Evolutionary conservation across 1,140 invertebrate species (phyloP), one percentile per base, ranked within the genome.

Genomic region (Frieseomelitta varia): DNA sequence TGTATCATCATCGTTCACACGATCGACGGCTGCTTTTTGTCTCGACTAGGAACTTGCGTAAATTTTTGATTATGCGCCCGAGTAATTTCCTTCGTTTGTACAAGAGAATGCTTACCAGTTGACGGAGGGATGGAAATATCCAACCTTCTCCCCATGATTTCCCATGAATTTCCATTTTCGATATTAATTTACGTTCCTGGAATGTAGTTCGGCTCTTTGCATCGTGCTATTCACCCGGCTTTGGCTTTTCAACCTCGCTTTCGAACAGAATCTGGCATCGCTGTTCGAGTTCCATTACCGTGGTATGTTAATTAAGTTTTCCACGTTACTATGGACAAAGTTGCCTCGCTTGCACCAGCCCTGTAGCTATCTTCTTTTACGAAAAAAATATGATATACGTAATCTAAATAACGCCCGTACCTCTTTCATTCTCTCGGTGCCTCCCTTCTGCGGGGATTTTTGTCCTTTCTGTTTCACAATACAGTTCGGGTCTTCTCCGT

Each of bases 281-380:
- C 24, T 72, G 69, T 72, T 51, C 73, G 73, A 21, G 27, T 56
- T 75, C 73, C 73, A 75, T 56, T 75, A 75, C 73, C 21, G 17
- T 21, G 53, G 47, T 56, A 75, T 75, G 55, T 58, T 75, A 75
- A 75, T 75, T 58, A 75, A 55, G 51, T 56, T 75, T 75, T 58
- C 14, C 14, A 12, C 24, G 55, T 34, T 34, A 24, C 30, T 19
- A 24, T 21, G 55, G 27, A 58, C 73, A 75, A 39, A 58, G 24
- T 58, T 24, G 39, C 30, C 21, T 15, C 11, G 51, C 19, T 47
- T 21, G 47, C 27, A 15, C 30, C 8, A 21, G 24, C 24, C 58
- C 11, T 8, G 68, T 47, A 51, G 39, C 47, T 55, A 15, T 12
- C 11, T 34, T 11, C 1, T 19, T n/a, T 15, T 69, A 8, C 14